phyloP scores from a whole-genome alignment of 2,113 vertebrate genomes.

The Globicephala melas region DNA sequence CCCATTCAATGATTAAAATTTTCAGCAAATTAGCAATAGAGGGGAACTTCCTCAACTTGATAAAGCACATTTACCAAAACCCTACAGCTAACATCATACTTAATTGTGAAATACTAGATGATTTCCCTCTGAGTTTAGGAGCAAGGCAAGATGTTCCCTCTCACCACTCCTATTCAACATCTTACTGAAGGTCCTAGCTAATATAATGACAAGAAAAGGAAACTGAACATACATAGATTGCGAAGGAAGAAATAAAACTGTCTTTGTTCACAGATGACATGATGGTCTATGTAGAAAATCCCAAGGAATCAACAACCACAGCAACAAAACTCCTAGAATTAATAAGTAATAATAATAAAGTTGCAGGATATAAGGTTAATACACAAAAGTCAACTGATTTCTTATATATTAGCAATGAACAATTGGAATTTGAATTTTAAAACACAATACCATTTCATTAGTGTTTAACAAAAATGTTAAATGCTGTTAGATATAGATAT shows the following conservation, averaged over 20 bases:
- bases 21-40: not conserved
- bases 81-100: not conserved
- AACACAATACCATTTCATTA: not conserved
- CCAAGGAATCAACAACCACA: not conserved
- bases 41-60: not conserved
- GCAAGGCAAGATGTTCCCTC: not conserved
- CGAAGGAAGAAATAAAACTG: not conserved
- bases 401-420: not conserved
- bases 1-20: not conserved
- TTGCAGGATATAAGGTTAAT: not conserved
- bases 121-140: not conserved
- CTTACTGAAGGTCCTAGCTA: not conserved
- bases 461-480: not conserved
- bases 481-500: not conserved
- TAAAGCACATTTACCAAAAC: not conserved
- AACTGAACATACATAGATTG: not conserved
- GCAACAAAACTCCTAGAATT: not conserved
- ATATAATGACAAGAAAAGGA: not conserved
- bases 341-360: not conserved
- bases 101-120: not conserved
- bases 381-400: not conserved
- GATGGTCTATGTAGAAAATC: not conserved
- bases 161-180: not conserved
- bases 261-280: not conserved
- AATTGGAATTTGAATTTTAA: not conserved